Conservation (phyloP, 2,888 invertebrate genomes). For the Acronicta alni region DNA sequence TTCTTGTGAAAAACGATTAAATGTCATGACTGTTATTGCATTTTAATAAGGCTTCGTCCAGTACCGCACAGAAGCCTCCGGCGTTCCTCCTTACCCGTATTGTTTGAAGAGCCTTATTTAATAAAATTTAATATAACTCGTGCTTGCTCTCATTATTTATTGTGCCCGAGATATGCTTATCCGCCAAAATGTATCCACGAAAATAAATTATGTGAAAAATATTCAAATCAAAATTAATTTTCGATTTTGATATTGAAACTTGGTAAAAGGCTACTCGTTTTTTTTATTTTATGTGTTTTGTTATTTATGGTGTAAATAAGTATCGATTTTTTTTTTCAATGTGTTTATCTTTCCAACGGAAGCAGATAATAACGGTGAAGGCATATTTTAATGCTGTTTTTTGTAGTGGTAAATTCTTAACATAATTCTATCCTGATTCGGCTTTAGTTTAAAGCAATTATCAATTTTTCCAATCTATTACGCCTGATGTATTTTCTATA, state of each 20-base stretch:
- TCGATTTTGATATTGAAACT: slow-evolving; percentile 36
- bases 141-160: slow-evolving; percentile 58
- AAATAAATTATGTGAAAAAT: slow-evolving; percentile 55
- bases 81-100: slow-evolving; percentile 53
- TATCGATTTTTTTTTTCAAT: neutral
- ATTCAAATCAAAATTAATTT: slow-evolving; percentile 54
- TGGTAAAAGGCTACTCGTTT: slow-evolving; percentile 27
- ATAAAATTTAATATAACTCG: slow-evolving; percentile 54
- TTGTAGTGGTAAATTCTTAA: too few relatives aligned
- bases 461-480: too few relatives aligned
- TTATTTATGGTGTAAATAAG: slow-evolving; percentile 11
- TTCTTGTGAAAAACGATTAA: slow-evolving; percentile 74
- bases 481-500: too few relatives aligned
- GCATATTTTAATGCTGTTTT: too few relatives aligned
- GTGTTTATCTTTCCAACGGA: too few relatives aligned
- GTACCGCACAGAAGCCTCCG: slow-evolving; percentile 60
- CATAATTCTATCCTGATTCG: too few relatives aligned
- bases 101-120: slow-evolving; percentile 62
- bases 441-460: too few relatives aligned
- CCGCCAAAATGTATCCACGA: slow-evolving; percentile 51
- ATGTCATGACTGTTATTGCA: slow-evolving; percentile 74
- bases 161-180: slow-evolving; percentile 61
- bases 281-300: slow-evolving; percentile 42
- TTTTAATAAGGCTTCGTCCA: slow-evolving; percentile 73
- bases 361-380: too few relatives aligned